Percentiles rank a stretch among this genome's conserved stretches.
Evolutionary conservation across 2,888 invertebrate genomes (phyloP).

Genomic region (Gari tellinella): DNA sequence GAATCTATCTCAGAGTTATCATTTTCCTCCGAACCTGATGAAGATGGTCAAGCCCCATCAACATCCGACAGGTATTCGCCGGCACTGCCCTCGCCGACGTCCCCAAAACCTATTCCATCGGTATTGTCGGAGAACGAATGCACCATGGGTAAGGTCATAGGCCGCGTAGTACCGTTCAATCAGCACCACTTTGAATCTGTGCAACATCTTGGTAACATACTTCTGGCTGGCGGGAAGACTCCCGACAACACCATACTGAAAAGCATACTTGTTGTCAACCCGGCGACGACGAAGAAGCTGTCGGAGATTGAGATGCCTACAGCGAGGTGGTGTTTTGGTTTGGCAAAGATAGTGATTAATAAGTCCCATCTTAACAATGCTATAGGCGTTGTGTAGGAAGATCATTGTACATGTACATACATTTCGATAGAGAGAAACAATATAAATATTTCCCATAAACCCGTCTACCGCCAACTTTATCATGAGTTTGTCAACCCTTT

Average conservation of each 20-base stretch:
- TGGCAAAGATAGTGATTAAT: slow-evolving; percentile 53
- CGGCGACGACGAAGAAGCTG: slow-evolving; percentile 32
- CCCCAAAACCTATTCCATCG: slow-evolving; percentile 39
- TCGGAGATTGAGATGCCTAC: slow-evolving; percentile 63
- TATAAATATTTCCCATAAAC: too few relatives aligned
- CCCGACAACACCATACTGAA: slow-evolving; percentile 69
- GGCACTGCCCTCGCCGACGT: slow-evolving; percentile 35
- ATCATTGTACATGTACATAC: too few relatives aligned
- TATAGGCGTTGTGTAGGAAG: slow-evolving; percentile 43
- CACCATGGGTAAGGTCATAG: slow-evolving; percentile 54
- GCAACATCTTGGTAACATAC: slow-evolving; percentile 67
- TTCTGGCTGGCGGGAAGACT: slow-evolving; percentile 73
- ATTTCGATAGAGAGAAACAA: too few relatives aligned
- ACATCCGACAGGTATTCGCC: slow-evolving; percentile 10
- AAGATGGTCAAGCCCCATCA: slow-evolving; percentile 18
- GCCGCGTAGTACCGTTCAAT: slow-evolving; percentile 61
- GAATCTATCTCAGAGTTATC: slow-evolving; percentile 56
- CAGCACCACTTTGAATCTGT: slow-evolving; percentile 75
- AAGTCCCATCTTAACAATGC: slow-evolving; percentile 64
- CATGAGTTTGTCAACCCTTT: too few relatives aligned
- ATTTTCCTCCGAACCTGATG: slow-evolving; percentile 50
- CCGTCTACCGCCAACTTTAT: too few relatives aligned
- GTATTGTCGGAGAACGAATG: slow-evolving; percentile 34
- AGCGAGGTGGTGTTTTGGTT: slow-evolving; percentile 69
- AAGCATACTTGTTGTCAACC: slow-evolving; percentile 51